Base-by-base conservation (phyloP, 2,113 vertebrate genomes). In the Haemorhous mexicanus region DNA sequence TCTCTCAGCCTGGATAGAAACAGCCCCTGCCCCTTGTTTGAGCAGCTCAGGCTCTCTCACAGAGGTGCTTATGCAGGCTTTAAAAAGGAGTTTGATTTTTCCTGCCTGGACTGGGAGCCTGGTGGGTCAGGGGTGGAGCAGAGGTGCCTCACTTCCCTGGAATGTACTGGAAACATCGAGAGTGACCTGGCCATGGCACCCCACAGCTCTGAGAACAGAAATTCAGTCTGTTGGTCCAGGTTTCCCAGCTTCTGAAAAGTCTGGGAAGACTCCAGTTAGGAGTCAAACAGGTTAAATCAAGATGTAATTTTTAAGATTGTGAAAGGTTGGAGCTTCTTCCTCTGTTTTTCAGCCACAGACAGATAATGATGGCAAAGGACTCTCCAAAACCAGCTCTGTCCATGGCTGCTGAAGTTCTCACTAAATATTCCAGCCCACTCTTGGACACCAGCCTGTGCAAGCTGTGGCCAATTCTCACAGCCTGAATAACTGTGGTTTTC, bases 371-470 rank as follows among this genome's bases (percentile, higher is more conserved):
- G 22, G 32, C 49, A 63, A 50, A 67, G 22, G 20, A 6, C 11
- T 49, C 30, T 43, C 23, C 39, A 55, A 67, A 47, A 37, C 7
- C 2, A 53, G 4, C 52, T 58, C 28, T 23, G 1, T 5, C 37
- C 17, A 5, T 10, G 11, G 3, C 26, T 82, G 62, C 8, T 22
- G 1, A 49, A 63, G 7, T 21, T 5, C 12, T 69, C 22, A 3
- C 7, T 16, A 5, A 67, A 47, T 32, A 61, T 43, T 2, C 28
- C 52, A 79, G 16, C 35, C 49, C 37, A 33, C 12, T 47, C 32
- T 35, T 1, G 4, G 39, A 3, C 33, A 7, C 37, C 41, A 0
- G 0, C 10, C 39, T 30, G 9, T 9, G 1, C 2, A 1, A 33
- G 39, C 62, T 64, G 1, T 11, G 33, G 20, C 30, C 1, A 1